phyloP scores from a whole-genome alignment of 2,888 invertebrate species.

The Criorhina ranunculi region DNA sequence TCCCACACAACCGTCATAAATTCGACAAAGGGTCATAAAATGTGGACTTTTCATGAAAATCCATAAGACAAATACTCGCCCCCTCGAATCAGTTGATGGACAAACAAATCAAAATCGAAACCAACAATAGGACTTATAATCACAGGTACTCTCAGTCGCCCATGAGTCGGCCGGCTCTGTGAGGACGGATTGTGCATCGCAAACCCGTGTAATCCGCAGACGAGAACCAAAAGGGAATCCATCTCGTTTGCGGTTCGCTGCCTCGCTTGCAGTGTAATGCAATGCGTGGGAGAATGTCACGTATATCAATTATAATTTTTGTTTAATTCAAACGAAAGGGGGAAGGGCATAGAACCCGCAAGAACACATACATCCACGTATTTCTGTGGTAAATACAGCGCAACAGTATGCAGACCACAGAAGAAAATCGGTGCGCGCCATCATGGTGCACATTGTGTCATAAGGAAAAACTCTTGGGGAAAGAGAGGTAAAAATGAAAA shows the following conservation, averaged over 20 bases:
- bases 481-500: slow-evolving; percentile 16
- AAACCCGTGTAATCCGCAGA: slow-evolving; percentile 39
- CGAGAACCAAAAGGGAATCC: slow-evolving; percentile 33
- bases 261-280: slow-evolving; percentile 8
- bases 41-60: slow-evolving; percentile 14
- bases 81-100: slow-evolving; percentile 17
- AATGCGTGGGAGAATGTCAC: slow-evolving; percentile 73
- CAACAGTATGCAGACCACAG: slow-evolving; percentile 20
- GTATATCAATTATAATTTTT: slow-evolving; percentile 69
- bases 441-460: slow-evolving; percentile 27
- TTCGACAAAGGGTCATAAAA: slow-evolving; percentile 21
- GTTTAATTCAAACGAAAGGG: slow-evolving; percentile 67
- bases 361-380: background rate
- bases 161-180: no score
- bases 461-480: slow-evolving; percentile 50
- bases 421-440: slow-evolving; percentile 56
- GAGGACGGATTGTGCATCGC: slow-evolving; percentile 36
- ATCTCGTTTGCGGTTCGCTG: slow-evolving; percentile 49
- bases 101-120: slow-evolving; percentile 67
- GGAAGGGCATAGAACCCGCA: slow-evolving; percentile 42
- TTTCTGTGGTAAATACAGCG: slow-evolving; percentile 23
- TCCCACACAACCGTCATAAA: slow-evolving; percentile 12
- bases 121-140: slow-evolving; percentile 8
- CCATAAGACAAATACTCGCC: slow-evolving; percentile 8
- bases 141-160: slow-evolving; percentile 16